Conservation (phyloP, 2,888 invertebrate genomes). For the Encarsia formosa region DNA sequence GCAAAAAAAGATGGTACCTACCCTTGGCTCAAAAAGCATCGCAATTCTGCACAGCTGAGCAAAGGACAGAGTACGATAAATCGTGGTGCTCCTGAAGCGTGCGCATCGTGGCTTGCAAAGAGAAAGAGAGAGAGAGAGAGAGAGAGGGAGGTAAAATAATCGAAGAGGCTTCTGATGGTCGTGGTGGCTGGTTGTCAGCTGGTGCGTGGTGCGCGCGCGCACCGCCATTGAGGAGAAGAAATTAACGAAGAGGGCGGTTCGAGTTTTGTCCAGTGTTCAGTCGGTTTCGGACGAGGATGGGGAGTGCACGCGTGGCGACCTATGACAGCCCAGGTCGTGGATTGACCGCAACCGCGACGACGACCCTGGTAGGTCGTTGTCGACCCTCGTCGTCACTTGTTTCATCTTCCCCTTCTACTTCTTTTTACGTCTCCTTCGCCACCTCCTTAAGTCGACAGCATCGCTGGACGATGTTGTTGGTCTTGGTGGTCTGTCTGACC, state of each 20-base stretch:
- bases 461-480: neutral
- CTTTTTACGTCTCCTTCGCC: neutral
- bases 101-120: constrained; percentile 2
- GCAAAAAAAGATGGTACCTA: no score
- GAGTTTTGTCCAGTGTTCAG: constrained; percentile 24
- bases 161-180: constrained; percentile 1
- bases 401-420: neutral
- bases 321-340: no score
- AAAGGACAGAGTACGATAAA: no score
- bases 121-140: neutral
- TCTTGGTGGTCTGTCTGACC: neutral
- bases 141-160: neutral
- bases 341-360: neutral
- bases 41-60: no score
- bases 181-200: constrained; percentile 2
- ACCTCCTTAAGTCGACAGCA: neutral
- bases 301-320: constrained; percentile 39
- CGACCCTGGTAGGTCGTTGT: neutral
- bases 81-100: no score
- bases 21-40: no score
- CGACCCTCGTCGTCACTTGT: neutral
- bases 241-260: no score
- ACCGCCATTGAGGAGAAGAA: no score
- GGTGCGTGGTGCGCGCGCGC: neutral
- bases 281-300: constrained; percentile 41